A percentile compares a stretch with the other conserved stretches of the same genome.
These are phyloP conservation scores for Sciurus niger DNA, from an alignment of 2,113 vertebrate genomes.

Conservation along the genomic window DNA sequence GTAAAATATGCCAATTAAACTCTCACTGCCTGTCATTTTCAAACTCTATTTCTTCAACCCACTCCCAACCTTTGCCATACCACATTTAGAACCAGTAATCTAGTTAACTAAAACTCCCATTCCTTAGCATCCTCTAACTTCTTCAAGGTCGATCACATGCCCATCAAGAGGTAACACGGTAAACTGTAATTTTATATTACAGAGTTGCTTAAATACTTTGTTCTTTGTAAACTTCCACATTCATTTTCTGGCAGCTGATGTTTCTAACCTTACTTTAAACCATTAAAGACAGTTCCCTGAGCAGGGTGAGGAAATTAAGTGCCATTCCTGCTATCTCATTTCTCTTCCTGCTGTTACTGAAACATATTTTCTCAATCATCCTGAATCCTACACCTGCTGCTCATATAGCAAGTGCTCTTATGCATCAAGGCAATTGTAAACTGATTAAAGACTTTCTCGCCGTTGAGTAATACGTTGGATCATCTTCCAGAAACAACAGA, in stretches of 20 bases:
- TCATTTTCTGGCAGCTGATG: neutral
- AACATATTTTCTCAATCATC: constrained; percentile 55
- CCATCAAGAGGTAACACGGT: neutral
- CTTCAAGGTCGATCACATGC: neutral
- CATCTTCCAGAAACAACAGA: constrained; percentile 42
- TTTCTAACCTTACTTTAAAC: neutral
- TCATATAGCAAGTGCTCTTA: neutral
- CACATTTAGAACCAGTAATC: accelerated
- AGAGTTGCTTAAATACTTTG: neutral
- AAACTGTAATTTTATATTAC: neutral
- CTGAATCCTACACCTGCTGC: neutral
- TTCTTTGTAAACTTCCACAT: neutral
- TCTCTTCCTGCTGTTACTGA: constrained; percentile 62
- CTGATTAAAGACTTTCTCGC: constrained; percentile 53
- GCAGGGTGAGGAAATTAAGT: neutral
- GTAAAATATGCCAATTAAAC: neutral
- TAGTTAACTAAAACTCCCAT: accelerated
- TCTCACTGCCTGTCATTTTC: neutral
- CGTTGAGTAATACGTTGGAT: constrained; percentile 38
- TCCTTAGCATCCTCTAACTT: neutral
- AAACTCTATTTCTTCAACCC: neutral
- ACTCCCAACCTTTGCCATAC: neutral
- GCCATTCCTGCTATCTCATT: constrained; percentile 23
- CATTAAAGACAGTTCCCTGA: neutral
- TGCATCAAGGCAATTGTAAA: constrained; percentile 46